A percentile compares a stretch with the other conserved stretches of the same genome.
These are phyloP conservation scores for Epirrhoe tristata DNA, from an alignment of 2,888 invertebrate genomes.

Conservation along the genomic window DNA sequence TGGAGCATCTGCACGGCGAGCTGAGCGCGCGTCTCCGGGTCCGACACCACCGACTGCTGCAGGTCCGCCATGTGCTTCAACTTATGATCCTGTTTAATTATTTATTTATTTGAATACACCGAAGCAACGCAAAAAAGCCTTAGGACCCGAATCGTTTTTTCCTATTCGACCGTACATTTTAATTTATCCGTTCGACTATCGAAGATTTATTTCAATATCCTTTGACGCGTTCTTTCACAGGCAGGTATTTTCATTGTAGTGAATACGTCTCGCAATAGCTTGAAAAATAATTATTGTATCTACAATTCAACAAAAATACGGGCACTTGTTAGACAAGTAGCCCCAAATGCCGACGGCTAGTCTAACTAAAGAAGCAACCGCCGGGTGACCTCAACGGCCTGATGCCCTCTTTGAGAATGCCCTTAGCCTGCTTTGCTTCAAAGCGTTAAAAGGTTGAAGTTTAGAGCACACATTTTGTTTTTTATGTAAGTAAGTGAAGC, in stretches of 20 bases:
- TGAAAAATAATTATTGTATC: slow-evolving; percentile 27
- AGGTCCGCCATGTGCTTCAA: slow-evolving; percentile 99
- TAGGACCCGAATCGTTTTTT: slow-evolving; percentile 3
- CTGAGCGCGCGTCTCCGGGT: slow-evolving; percentile 96
- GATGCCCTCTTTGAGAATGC: slow-evolving; percentile 35
- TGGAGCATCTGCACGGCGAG: slow-evolving; percentile 96
- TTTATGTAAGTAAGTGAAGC: slow-evolving; percentile 17
- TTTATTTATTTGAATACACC: slow-evolving; percentile 9
- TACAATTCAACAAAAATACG: slow-evolving; percentile 23
- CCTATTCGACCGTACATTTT: slow-evolving; percentile 8
- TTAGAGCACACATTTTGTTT: slow-evolving; percentile 20
- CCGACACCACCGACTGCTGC: slow-evolving; percentile 98
- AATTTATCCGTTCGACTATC: slow-evolving; percentile 13
- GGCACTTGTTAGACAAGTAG: neutral
- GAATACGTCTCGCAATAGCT: slow-evolving; percentile 29
- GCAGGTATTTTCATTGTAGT: slow-evolving; percentile 19
- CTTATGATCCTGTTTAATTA: slow-evolving; percentile 93
- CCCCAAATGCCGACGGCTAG: slow-evolving; percentile 33
- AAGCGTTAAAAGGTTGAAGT: slow-evolving; percentile 29
- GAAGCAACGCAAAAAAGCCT: slow-evolving; percentile 1
- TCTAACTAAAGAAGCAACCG: slow-evolving; percentile 33
- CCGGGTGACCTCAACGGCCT: slow-evolving; percentile 39
- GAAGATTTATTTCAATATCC: slow-evolving; percentile 21
- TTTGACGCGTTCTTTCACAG: slow-evolving; percentile 21
- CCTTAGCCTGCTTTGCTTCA: slow-evolving; percentile 40